Percentiles rank a stretch among this genome's conserved stretches.
These are phyloP conservation scores for Gymnorhina tibicen DNA, from an alignment of 2,113 vertebrate species.

Conservation along the genomic window DNA sequence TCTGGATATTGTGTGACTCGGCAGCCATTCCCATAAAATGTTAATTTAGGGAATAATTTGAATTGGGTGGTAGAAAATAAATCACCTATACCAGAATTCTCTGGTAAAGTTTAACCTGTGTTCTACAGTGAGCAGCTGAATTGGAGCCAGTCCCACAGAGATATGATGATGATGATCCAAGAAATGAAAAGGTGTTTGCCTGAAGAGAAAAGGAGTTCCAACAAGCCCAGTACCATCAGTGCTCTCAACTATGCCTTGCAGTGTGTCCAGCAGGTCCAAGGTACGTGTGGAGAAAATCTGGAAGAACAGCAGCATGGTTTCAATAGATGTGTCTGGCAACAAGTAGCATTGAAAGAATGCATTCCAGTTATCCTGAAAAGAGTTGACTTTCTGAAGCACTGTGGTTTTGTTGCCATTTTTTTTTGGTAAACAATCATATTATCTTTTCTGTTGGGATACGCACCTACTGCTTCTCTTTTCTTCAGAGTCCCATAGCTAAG, in stretches of 20 bases:
- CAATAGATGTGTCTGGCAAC: background rate
- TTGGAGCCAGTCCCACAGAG: constrained; percentile 69
- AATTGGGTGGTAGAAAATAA: background rate
- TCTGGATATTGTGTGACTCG: background rate
- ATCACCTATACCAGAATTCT: background rate
- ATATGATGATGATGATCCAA: constrained; percentile 78
- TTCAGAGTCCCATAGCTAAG: background rate
- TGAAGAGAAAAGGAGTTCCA: constrained; percentile 71
- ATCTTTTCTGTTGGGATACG: background rate
- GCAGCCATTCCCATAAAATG: background rate
- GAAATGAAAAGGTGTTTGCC: constrained; percentile 88
- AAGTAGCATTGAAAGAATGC: background rate
- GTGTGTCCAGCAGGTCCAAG: constrained; percentile 86
- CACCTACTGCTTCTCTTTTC: background rate
- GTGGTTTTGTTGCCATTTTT: background rate
- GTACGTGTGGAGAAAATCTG: constrained; percentile 50
- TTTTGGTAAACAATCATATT: background rate
- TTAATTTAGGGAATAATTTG: background rate
- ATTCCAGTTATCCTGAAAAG: background rate
- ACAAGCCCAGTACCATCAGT: constrained; percentile 82
- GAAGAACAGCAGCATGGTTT: background rate
- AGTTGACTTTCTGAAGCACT: background rate
- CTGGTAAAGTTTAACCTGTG: background rate
- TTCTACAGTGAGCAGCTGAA: constrained; percentile 48
- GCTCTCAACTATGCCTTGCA: constrained; percentile 84